Evolutionary conservation across 1,140 invertebrate species (phyloP).

Genomic region (Araneus ventricosus): DNA sequence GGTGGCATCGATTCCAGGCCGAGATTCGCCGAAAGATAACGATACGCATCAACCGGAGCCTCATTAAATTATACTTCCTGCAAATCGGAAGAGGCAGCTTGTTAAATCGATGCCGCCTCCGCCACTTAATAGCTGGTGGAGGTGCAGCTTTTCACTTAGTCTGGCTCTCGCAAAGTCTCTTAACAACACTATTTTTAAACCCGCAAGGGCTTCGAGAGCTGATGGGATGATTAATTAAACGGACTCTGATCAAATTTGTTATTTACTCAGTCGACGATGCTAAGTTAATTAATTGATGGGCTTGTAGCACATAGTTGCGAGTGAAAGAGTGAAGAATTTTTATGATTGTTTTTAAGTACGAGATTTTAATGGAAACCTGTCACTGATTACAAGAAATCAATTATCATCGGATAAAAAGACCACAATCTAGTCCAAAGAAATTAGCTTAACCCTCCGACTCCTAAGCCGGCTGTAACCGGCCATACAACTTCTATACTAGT

Average conservation of each 20-base stretch:
- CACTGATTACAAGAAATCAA: too few relatives aligned
- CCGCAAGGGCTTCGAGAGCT: background rate
- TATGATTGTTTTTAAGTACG: too few relatives aligned
- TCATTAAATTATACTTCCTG: constrained; percentile 18
- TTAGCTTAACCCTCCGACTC: too few relatives aligned
- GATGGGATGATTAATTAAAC: background rate
- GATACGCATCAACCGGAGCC: background rate
- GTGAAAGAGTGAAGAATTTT: background rate
- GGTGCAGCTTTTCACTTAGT: background rate
- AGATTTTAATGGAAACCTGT: too few relatives aligned
- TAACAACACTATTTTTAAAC: background rate
- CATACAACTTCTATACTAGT: too few relatives aligned
- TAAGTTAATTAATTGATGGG: background rate
- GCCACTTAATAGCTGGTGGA: background rate
- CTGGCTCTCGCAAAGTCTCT: background rate
- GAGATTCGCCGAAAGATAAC: background rate
- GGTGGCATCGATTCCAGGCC: background rate
- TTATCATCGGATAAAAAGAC: too few relatives aligned
- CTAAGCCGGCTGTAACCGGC: too few relatives aligned
- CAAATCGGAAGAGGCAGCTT: background rate
- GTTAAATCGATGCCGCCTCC: background rate
- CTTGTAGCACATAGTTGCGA: background rate
- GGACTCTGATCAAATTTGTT: background rate
- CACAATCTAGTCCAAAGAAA: too few relatives aligned
- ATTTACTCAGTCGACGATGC: background rate